Conservation (phyloP, 2,113 vertebrate genomes). For the Paralichthys olivaceus region DNA sequence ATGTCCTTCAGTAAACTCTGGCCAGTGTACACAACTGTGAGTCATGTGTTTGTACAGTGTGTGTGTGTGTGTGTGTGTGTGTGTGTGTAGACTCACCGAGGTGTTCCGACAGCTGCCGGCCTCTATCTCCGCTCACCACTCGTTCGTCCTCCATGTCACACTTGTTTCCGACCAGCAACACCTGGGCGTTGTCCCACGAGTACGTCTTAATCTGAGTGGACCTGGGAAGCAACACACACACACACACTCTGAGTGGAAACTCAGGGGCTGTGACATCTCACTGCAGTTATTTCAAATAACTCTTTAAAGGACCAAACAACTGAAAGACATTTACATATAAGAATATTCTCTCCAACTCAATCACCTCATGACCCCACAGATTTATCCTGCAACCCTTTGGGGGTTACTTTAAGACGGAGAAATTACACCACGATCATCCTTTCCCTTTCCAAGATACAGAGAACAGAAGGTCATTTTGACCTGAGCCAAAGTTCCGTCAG, state of each 20-base stretch:
- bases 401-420: too few species aligned
- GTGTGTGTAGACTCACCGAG: constrained; percentile 83
- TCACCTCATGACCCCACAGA: too few species aligned
- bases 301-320: too few species aligned
- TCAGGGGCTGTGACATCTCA: not conserved
- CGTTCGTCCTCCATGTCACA: constrained; percentile 98
- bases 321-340: too few species aligned
- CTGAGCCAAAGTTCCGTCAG: not conserved
- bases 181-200: constrained; percentile 98
- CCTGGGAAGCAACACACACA: constrained; percentile 77
- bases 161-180: constrained; percentile 97
- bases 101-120: constrained; percentile 92
- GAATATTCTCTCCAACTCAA: too few species aligned
- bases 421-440: too few species aligned
- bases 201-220: constrained; percentile 99
- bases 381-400: too few species aligned
- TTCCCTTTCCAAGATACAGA: not conserved
- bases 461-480: not conserved
- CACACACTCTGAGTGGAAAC: constrained; percentile 3
- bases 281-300: not conserved
- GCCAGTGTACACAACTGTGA: not conserved
- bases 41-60: not conserved
- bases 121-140: constrained; percentile 89
- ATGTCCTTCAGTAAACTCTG: not conserved
- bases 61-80: constrained; percentile 2